Percentiles rank a stretch among this genome's conserved stretches.
These are phyloP conservation scores for Drepanosiphum platanoidis DNA, from an alignment of 2,888 invertebrate genomes.

Conservation along the genomic window DNA sequence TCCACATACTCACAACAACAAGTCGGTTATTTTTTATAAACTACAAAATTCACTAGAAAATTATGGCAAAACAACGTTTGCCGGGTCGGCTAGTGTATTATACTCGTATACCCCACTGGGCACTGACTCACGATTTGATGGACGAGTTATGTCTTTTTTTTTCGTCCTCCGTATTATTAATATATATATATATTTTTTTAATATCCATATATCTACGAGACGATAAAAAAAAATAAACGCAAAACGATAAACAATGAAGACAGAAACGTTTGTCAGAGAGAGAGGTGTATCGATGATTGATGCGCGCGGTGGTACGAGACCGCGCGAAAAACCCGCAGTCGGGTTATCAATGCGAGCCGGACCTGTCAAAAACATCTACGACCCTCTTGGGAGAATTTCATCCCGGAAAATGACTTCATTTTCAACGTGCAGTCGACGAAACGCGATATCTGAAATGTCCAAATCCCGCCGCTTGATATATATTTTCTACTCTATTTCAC, in stretches of 20 bases:
- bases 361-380: conserved; percentile 58
- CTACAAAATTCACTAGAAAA: too few relatives aligned
- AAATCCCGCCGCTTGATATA: conserved; percentile 16
- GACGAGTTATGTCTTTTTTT: conserved; percentile 2
- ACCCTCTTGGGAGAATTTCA: conserved; percentile 45
- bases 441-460: conserved; percentile 43
- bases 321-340: not conserved
- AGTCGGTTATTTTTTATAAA: too few relatives aligned
- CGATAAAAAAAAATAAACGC: conserved; percentile 31
- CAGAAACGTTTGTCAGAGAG: conserved; percentile 11
- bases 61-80: too few relatives aligned
- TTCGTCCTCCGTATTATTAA: not conserved
- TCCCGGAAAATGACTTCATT: conserved; percentile 46
- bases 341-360: conserved; percentile 49
- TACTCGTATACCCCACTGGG: too few relatives aligned
- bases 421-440: conserved; percentile 17
- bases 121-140: not conserved
- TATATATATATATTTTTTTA: not conserved
- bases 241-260: conserved; percentile 43
- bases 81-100: too few relatives aligned
- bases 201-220: not conserved
- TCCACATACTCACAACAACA: too few relatives aligned
- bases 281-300: conserved; percentile 48
- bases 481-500: conserved; percentile 25
- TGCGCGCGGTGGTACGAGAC: not conserved